Percentiles rank a stretch among this genome's conserved stretches.
phyloP scores from a whole-genome alignment of 2,797 vertebrate genomes.

The Acipenser ruthenus region DNA sequence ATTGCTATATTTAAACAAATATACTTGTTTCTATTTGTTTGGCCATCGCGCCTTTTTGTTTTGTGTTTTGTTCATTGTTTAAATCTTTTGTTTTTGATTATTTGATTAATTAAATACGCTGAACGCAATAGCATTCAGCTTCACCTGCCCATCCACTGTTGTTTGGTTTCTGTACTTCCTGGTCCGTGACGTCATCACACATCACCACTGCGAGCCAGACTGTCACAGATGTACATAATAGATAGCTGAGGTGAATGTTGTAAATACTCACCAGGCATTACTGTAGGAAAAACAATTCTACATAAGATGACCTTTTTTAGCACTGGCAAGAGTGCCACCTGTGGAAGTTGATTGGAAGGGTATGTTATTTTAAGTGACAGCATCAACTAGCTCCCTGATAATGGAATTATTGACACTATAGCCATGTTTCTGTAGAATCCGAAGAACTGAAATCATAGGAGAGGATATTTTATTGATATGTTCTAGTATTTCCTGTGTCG shows the following conservation, averaged over 20 bases:
- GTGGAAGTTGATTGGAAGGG: slow-evolving; percentile 2
- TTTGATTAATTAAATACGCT: no score
- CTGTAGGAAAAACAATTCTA: not conserved
- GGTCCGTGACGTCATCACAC: no score
- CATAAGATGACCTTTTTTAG: not conserved
- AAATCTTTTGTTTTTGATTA: no score
- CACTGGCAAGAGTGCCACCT: slow-evolving; percentile 14
- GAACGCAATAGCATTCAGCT: no score
- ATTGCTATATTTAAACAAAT: no score
- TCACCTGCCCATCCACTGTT: no score
- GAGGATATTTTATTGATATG: slow-evolving; percentile 12
- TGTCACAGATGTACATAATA: slow-evolving; percentile 20
- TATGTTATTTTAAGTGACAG: slow-evolving; percentile 8
- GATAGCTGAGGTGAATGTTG: not conserved
- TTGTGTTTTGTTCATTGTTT: no score
- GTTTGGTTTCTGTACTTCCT: no score
- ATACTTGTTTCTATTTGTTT: no score
- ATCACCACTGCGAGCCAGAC: no score
- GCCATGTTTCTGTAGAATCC: slow-evolving; percentile 1
- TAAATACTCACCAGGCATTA: slow-evolving; percentile 7
- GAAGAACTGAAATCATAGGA: not conserved
- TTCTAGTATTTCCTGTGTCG: slow-evolving; percentile 17
- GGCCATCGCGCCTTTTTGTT: no score
- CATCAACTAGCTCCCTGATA: not conserved
- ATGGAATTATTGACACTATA: not conserved